phyloP scores from a whole-genome alignment of 2,888 invertebrate genomes.

The Steinernema scapterisci region DNA sequence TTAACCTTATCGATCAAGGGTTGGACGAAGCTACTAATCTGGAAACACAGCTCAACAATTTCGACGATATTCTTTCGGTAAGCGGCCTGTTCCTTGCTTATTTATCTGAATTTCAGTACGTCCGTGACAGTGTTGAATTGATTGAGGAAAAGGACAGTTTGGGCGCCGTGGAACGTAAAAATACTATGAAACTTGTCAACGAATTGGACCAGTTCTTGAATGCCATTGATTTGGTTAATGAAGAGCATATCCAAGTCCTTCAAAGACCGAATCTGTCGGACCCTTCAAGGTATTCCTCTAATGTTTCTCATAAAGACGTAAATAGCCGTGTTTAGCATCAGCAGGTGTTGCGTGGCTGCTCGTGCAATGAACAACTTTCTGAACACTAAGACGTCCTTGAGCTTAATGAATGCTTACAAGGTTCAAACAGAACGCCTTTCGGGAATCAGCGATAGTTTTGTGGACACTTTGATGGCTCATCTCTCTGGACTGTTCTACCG shows the following conservation, averaged over 20 bases:
- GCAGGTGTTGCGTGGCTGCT: conserved; percentile 61
- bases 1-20: conserved; percentile 68
- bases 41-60: background rate
- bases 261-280: conserved; percentile 61
- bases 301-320: background rate
- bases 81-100: background rate
- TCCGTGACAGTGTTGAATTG: conserved; percentile 21
- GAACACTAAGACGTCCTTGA: conserved; percentile 45
- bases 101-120: conserved; percentile 9
- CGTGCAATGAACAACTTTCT: conserved; percentile 48
- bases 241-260: conserved; percentile 55
- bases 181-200: conserved; percentile 77
- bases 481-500: conserved; percentile 93
- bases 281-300: conserved; percentile 49
- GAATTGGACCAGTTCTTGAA: conserved; percentile 49
- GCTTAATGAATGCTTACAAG: conserved; percentile 43
- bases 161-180: conserved; percentile 83
- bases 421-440: conserved; percentile 67
- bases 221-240: conserved; percentile 56
- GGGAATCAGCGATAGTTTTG: conserved; percentile 81
- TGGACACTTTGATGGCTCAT: conserved; percentile 83
- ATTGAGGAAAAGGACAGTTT: conserved; percentile 74
- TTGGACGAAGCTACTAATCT: conserved; percentile 33
- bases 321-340: conserved; percentile 52
- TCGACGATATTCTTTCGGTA: conserved; percentile 9